These are phyloP conservation scores for Bathynomus jamesi DNA, from an alignment of 1,140 invertebrate species.

Conservation along the genomic window DNA sequence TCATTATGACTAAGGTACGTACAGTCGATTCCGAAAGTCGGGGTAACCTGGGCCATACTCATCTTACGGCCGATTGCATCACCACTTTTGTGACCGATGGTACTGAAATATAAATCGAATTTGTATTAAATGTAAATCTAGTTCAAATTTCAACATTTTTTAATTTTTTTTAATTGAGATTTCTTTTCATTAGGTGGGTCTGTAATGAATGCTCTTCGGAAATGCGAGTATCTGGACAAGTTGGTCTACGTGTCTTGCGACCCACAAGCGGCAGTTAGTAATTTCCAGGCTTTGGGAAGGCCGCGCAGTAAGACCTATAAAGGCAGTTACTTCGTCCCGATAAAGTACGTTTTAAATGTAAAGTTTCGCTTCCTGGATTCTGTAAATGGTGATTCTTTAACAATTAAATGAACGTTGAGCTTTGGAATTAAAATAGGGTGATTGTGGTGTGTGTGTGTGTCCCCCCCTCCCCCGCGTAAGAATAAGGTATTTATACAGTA, in stretches of 20 bases:
- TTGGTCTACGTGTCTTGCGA: conserved; percentile 17
- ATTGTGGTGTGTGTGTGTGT: too few relatives aligned
- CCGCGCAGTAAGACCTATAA: conserved; percentile 11
- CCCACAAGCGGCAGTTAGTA: background rate
- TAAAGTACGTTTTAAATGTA: conserved; percentile 2
- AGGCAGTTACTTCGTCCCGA: conserved; percentile 11
- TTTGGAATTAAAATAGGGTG: too few relatives aligned
- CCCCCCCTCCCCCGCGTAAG: too few relatives aligned
- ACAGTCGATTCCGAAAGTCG: too few relatives aligned
- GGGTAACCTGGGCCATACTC: too few relatives aligned
- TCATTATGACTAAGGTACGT: too few relatives aligned
- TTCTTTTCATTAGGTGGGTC: conserved; percentile 6
- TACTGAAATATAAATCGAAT: background rate
- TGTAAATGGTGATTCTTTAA: too few relatives aligned
- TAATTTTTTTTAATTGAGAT: conserved; percentile 4
- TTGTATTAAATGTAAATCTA: background rate
- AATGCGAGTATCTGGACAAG: background rate
- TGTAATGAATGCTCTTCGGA: conserved; percentile 5
- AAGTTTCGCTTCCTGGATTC: too few relatives aligned
- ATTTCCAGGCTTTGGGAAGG: conserved; percentile 8
- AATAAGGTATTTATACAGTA: too few relatives aligned
- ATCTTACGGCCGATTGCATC: too few relatives aligned
- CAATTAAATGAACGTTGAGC: too few relatives aligned
- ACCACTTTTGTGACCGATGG: too few relatives aligned
- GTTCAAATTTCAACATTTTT: conserved; percentile 4